Evolutionary conservation across 2,113 vertebrate species (phyloP).

Genomic region (Fregata magnificens): DNA sequence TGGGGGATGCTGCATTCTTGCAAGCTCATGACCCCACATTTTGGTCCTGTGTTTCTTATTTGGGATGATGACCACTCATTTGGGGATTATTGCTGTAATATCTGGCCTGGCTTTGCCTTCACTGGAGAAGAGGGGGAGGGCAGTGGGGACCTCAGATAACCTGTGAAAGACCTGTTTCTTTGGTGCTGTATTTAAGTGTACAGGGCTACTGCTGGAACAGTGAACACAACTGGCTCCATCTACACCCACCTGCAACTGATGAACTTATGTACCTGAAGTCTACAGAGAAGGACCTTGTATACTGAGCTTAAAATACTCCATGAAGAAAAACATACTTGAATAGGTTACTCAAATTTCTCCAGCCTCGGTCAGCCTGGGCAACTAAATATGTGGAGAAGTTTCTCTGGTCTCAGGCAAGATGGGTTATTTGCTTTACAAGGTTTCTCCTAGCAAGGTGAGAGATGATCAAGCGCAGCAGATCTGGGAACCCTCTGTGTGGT

Average conservation of each 20-base stretch:
- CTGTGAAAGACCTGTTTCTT: neutral
- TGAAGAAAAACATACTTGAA: neutral
- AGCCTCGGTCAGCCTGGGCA: neutral
- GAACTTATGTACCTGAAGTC: neutral
- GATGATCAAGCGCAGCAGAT: neutral
- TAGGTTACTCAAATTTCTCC: neutral
- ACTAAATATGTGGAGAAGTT: neutral
- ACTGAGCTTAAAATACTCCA: neutral
- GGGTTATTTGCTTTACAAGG: neutral
- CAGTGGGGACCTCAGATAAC: neutral
- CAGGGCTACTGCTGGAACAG: neutral
- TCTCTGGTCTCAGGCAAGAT: neutral
- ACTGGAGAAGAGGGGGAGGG: neutral
- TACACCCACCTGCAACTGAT: fast-evolving
- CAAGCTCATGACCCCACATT: neutral
- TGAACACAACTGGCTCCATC: neutral
- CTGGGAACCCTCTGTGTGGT: neutral
- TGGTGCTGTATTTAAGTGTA: neutral
- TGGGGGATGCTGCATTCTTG: fast-evolving
- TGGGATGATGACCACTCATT: neutral
- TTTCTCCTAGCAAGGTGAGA: neutral
- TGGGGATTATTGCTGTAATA: neutral
- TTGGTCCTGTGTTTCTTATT: neutral
- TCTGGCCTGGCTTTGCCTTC: neutral
- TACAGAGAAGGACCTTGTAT: neutral